Base-by-base conservation (phyloP, 2,797 vertebrate genomes). In the Threskiornis aethiopicus region DNA sequence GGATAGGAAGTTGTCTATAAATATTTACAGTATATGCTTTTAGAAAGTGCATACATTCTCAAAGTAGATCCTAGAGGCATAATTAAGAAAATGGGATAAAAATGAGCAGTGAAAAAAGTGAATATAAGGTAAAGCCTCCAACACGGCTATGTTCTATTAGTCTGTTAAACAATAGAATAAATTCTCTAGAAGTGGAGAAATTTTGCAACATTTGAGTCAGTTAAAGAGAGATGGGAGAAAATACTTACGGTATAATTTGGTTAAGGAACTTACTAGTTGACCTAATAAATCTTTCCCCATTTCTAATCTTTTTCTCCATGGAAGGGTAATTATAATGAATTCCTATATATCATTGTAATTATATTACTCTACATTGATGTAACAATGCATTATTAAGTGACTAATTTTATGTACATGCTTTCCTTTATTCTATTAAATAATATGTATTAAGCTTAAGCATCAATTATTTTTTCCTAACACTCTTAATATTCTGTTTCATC, bases 1-100 rank as follows among this genome's bases (percentile, higher is more conserved):
- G 10, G 11, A 33, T 35, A 21, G 37, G 37, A 90, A 58, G 8
- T 9, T 73, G 4, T 65, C 25, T 57, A 20, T 54, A 92, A 92
- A 83, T 58, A 78, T 73, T 73, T 84, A 58, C 44, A 52, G 7
- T 46, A 42, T 17, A 39, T 39, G 18, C 8, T 73, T 86, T 84
- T 64, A 44, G 24, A 58, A 92, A 86, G 6, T 37, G 7, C 6
- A 39, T 64, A 8, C 5, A 20, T 66, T 90, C 19, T 71, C 31
- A 59, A 29, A 86, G 9, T 64, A 52, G 33, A 78, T 89, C 81
- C n/a, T 86, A 42, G 44, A 77, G 41, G 46, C 31, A 76, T 72
- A 85, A 57, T 87, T 85, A 89, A 28, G 70, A 64, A 89, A 91
- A 94, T 58, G 4, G 10, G 24, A 89, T 71, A 55, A 89, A 94